Percentiles rank a stretch among this genome's conserved stretches.
Conservation (phyloP, 2,888 invertebrate genomes). For the Ormyrus pomaceus region DNA sequence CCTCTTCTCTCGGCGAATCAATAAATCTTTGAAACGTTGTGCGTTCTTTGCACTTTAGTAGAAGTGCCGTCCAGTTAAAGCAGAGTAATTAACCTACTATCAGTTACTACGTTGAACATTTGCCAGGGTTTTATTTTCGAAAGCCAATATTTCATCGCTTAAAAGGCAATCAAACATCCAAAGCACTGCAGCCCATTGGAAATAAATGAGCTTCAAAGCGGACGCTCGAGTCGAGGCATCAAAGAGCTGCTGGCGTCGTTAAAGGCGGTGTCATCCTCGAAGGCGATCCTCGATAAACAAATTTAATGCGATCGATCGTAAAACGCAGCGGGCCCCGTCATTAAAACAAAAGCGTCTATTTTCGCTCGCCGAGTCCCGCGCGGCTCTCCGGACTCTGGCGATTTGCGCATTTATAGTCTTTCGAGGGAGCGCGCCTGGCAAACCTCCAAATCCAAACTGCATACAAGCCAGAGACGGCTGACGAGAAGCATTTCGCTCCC, state of each 20-base stretch:
- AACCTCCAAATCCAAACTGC: slow-evolving; percentile 20
- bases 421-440: slow-evolving; percentile 20
- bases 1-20: too few relatives aligned
- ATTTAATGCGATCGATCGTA: slow-evolving; percentile 27
- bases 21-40: too few relatives aligned
- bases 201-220: neutral
- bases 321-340: neutral
- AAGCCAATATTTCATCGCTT: too few relatives aligned
- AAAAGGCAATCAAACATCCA: too few relatives aligned
- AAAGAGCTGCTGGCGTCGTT: too few relatives aligned
- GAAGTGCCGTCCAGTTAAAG: too few relatives aligned
- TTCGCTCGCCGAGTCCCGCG: neutral
- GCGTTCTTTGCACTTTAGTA: too few relatives aligned
- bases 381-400: neutral
- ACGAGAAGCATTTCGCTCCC: neutral
- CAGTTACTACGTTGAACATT: too few relatives aligned
- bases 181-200: neutral
- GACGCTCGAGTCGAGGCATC: too few relatives aligned
- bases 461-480: neutral
- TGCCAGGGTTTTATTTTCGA: too few relatives aligned
- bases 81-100: too few relatives aligned
- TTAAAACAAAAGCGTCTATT: slow-evolving; percentile 37
- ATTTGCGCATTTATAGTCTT: slow-evolving; percentile 43
- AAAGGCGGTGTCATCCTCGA: too few relatives aligned
- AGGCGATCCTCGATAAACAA: slow-evolving; percentile 14